Conservation (phyloP, 2,797 vertebrate genomes). For the Halcyon chelicuti region DNA sequence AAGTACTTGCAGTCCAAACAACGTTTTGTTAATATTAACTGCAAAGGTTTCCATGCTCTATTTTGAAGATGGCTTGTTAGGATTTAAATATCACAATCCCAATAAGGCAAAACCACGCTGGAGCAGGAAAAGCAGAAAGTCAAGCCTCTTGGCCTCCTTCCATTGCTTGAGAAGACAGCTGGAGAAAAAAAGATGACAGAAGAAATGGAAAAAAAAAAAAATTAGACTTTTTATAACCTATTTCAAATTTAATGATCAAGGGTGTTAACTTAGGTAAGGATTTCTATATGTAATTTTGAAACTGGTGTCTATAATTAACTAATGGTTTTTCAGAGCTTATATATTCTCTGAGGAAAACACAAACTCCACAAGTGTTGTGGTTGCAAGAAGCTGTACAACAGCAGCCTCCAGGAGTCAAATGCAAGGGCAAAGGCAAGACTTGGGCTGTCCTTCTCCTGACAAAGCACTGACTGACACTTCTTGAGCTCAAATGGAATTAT, state of each 20-base stretch:
- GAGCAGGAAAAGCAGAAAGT: background rate
- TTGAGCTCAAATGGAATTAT: background rate
- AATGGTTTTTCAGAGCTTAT: constrained; percentile 14
- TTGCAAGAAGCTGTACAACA: background rate
- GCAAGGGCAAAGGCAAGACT: background rate
- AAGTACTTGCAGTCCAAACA: background rate
- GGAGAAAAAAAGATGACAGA: background rate
- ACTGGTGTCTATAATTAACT: constrained; percentile 6
- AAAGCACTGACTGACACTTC: accelerated
- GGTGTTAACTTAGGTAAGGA: background rate
- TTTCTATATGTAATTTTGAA: constrained; percentile 20
- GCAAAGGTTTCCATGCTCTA: background rate
- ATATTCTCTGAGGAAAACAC: background rate
- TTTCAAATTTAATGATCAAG: background rate
- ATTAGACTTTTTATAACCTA: background rate
- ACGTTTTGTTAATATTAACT: background rate
- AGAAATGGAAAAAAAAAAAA: background rate
- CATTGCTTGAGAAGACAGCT: background rate
- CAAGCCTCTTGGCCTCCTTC: background rate
- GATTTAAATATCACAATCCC: background rate
- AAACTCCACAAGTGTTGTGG: background rate
- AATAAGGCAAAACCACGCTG: background rate
- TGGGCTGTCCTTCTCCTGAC: background rate
- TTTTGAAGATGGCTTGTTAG: background rate
- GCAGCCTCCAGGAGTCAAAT: background rate